phyloP scores from a whole-genome alignment of 2,113 vertebrate species.

The Corythornis vintsioides region DNA sequence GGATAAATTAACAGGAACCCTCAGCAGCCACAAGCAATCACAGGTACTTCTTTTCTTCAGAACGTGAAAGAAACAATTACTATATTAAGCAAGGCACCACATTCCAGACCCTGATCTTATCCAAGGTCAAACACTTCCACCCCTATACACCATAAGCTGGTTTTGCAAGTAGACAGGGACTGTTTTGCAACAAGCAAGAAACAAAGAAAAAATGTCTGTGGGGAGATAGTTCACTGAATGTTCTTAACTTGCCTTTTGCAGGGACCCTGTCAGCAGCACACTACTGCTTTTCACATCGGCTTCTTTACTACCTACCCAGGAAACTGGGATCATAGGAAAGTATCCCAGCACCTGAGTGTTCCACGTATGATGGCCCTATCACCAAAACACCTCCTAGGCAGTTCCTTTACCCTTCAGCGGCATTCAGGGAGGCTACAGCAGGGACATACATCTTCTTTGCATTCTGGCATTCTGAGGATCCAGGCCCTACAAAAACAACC shows the following conservation, averaged over 20 bases:
- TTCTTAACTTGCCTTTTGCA: neutral
- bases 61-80: neutral
- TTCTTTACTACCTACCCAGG: neutral
- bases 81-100: neutral
- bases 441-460: accelerated
- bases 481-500: neutral
- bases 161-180: neutral
- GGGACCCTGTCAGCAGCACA: neutral
- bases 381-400: neutral
- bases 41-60: neutral
- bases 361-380: neutral
- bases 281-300: neutral
- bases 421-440: neutral
- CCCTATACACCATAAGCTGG: neutral
- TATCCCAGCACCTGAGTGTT: neutral
- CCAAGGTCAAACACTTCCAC: neutral
- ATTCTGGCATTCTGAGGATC: neutral
- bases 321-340: neutral
- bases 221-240: neutral
- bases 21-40: neutral
- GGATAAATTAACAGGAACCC: neutral
- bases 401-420: neutral
- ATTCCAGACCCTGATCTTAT: neutral
- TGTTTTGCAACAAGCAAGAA: neutral
- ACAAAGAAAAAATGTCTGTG: neutral